These are phyloP conservation scores for Bubo blakistoni DNA, from an alignment of 2,113 vertebrate genomes.

Conservation along the genomic window DNA sequence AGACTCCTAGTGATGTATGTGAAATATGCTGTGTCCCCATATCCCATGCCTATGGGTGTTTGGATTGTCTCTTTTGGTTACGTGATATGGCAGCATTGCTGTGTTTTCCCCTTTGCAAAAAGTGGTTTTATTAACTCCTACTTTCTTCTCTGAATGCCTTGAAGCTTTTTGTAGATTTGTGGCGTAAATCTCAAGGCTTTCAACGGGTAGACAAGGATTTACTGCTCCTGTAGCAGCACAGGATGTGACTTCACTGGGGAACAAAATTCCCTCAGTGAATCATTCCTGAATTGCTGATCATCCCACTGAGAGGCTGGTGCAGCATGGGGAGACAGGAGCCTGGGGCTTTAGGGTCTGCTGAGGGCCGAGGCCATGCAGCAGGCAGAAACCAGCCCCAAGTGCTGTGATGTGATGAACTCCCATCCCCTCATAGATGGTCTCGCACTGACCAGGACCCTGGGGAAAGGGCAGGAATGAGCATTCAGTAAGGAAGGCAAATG, in stretches of 20 bases:
- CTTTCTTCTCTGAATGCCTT: neutral
- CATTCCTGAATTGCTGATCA: neutral
- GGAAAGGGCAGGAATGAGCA: neutral
- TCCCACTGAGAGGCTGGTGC: neutral
- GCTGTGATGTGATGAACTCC: neutral
- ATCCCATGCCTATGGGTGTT: neutral
- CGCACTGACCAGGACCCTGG: neutral
- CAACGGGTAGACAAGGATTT: neutral
- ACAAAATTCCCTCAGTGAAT: neutral
- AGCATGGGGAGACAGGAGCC: fast-evolving
- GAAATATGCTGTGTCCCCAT: neutral
- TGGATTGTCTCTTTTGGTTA: neutral
- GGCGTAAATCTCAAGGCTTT: neutral
- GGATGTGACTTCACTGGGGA: fast-evolving
- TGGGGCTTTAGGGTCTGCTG: neutral
- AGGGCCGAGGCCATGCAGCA: neutral
- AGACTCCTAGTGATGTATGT: neutral
- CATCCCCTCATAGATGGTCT: neutral
- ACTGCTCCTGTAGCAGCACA: neutral
- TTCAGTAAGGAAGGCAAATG: neutral
- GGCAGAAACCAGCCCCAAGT: neutral
- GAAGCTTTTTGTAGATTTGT: neutral
- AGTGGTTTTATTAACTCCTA: neutral
- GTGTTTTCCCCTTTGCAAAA: neutral
- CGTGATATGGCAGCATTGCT: neutral